Evolutionary conservation across 2,888 invertebrate genomes (phyloP).

Genomic region (Synanthedon formicaeformis): DNA sequence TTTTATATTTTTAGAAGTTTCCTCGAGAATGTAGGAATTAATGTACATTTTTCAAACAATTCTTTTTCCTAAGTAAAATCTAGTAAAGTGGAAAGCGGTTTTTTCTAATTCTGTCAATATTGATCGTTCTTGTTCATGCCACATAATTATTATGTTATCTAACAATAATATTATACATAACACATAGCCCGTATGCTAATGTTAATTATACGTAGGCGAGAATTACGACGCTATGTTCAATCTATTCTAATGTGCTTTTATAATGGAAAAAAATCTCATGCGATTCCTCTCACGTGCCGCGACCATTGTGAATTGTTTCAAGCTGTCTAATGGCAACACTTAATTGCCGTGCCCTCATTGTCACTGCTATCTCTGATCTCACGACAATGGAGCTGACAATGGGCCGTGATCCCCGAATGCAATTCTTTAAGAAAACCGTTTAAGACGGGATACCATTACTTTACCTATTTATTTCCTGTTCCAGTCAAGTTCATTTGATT

Average conservation of each 20-base stretch:
- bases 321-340: constrained; percentile 39
- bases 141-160: too few species aligned
- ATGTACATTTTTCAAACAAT: too few species aligned
- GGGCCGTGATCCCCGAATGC: constrained; percentile 15
- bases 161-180: too few species aligned
- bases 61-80: too few species aligned
- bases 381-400: constrained; percentile 31
- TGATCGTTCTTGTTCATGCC: too few species aligned
- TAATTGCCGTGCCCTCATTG: constrained; percentile 57
- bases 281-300: constrained; percentile 54
- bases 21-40: too few species aligned
- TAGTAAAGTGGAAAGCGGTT: too few species aligned
- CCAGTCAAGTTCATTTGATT: too few species aligned
- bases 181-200: too few species aligned
- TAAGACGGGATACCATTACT: neutral
- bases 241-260: constrained; percentile 20
- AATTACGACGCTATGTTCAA: constrained; percentile 3
- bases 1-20: too few species aligned
- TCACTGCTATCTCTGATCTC: constrained; percentile 49
- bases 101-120: too few species aligned
- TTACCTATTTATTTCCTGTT: too few species aligned
- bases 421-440: constrained; percentile 10
- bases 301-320: constrained; percentile 53
- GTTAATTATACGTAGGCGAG: neutral
- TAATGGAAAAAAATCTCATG: constrained; percentile 45